Evolutionary conservation across 2,888 invertebrate species (phyloP), one percentile per base, ranked within the genome.

Genomic region (Idaea dimidiata): DNA sequence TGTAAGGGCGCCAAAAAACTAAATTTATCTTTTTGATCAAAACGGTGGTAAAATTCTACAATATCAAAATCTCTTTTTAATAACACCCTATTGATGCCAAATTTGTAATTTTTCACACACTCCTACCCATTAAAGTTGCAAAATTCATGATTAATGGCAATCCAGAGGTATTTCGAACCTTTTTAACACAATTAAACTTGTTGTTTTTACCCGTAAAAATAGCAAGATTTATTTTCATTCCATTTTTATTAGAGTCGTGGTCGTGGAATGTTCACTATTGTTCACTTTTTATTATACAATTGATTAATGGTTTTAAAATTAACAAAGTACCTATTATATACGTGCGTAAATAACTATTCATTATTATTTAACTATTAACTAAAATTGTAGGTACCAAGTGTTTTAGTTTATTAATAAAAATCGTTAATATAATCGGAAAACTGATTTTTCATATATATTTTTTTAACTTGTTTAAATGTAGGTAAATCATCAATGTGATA

Each of bases 21-120:
- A 3, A 24, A 24, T 43, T 43, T 43, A 43, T 3, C 14, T 43
- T 43, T 43, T 14, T 14, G 8, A 14, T 43, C 14, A 78, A 71
- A 76, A 77, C 77, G 83, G 85, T 83, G 81, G n/a, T n/a, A n/a
- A n/a, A n/a, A n/a, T n/a, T n/a, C 81, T 71, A 70, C 67, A 63
- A 60, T 72, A 73, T 69, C 71, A 67, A 72, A 75, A 68, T 62
- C 59, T 70, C 66, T 69, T 73, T 24, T 77, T 73, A 62, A 72
- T 70, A 61, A 62, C 60, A 77, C 31, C 16, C 78, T 81, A 84
- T 81, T 75, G 75, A 69, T 68, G 71, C 70, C 72, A 87, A 89
- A 91, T 92, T 91, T 89, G 87, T 81, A 82, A 92, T 92, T 91
- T 77, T 88, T 84, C 90, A 90, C 91, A 87, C 90, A 84, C 86